These are phyloP conservation scores for Hydractinia echinata DNA, from an alignment of 30 jellyfish, hydroid and myxozoan genomes.

Conservation along the genomic window DNA sequence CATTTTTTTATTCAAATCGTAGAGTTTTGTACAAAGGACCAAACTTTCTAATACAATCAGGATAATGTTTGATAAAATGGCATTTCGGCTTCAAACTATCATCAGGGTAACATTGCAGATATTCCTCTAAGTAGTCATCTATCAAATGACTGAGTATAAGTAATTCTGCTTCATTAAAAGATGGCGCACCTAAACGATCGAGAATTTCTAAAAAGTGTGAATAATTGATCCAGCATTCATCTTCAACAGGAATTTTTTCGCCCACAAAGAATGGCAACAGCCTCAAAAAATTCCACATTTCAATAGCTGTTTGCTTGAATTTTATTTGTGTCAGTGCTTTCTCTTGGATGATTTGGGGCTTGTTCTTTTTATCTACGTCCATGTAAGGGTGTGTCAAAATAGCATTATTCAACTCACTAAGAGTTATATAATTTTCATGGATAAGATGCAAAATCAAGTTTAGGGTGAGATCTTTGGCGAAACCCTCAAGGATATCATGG, in stretches of 20 bases:
- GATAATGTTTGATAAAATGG: conserved; percentile 26
- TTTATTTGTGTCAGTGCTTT: not conserved
- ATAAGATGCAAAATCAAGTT: not conserved
- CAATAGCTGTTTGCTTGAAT: not conserved
- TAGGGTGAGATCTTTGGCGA: not conserved
- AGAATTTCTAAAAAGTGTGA: not conserved
- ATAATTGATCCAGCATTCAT: not conserved
- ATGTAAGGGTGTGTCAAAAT: not conserved
- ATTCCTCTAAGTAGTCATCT: conserved; percentile 5
- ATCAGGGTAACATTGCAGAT: conserved; percentile 4
- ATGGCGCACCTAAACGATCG: not conserved
- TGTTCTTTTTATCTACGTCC: not conserved
- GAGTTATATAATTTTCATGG: not conserved
- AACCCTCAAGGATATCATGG: not conserved
- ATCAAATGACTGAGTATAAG: not conserved
- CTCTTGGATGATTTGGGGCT: not conserved
- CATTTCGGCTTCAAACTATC: conserved; percentile 16
- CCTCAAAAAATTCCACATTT: not conserved
- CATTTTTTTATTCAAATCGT: conserved; percentile 24
- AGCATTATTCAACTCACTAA: not conserved
- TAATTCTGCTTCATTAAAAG: not conserved
- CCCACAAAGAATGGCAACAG: not conserved
- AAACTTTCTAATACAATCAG: conserved; percentile 11
- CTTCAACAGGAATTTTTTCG: not conserved
- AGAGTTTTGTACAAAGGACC: conserved; percentile 31